phyloP scores from a whole-genome alignment of 2,113 vertebrate species.

The Oostethus manadensis region DNA sequence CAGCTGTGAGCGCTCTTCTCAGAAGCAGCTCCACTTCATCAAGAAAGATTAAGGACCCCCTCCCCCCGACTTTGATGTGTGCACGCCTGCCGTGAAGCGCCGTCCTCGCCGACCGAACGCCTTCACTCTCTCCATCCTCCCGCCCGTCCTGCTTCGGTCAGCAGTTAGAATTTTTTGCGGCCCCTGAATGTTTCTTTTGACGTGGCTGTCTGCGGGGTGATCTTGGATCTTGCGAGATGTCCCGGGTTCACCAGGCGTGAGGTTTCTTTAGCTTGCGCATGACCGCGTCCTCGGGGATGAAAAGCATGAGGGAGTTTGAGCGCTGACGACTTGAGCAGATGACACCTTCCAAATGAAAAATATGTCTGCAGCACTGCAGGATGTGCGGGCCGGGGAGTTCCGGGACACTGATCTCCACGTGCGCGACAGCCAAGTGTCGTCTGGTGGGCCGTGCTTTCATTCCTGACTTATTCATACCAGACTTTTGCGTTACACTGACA shows the following conservation, averaged over 20 bases:
- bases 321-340: slow-evolving; percentile 69
- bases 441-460: slow-evolving; percentile 20
- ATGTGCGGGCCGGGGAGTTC: slow-evolving; percentile 25
- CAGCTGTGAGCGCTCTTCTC: slow-evolving; percentile 54
- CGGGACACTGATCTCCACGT: slow-evolving; percentile 51
- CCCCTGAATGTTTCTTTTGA: not conserved
- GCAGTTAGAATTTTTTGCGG: not conserved
- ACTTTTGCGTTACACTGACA: no score
- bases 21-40: slow-evolving; percentile 39
- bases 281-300: slow-evolving; percentile 44
- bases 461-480: not conserved
- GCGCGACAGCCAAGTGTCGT: slow-evolving; percentile 15
- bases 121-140: no score
- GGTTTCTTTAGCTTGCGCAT: slow-evolving; percentile 37
- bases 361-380: slow-evolving; percentile 42
- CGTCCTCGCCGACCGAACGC: slow-evolving; percentile 1
- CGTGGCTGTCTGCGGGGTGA: slow-evolving; percentile 43
- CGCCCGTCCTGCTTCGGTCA: not conserved
- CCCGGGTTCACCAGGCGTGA: slow-evolving; percentile 29
- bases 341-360: slow-evolving; percentile 60
- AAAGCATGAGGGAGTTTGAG: slow-evolving; percentile 35
- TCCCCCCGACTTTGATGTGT: slow-evolving; percentile 49
- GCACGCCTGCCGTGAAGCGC: slow-evolving; percentile 26
- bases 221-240: slow-evolving; percentile 34
- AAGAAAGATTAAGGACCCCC: slow-evolving; percentile 50